These are phyloP conservation scores for Phengaris alcon DNA, from an alignment of 2,888 invertebrate genomes.

Conservation along the genomic window DNA sequence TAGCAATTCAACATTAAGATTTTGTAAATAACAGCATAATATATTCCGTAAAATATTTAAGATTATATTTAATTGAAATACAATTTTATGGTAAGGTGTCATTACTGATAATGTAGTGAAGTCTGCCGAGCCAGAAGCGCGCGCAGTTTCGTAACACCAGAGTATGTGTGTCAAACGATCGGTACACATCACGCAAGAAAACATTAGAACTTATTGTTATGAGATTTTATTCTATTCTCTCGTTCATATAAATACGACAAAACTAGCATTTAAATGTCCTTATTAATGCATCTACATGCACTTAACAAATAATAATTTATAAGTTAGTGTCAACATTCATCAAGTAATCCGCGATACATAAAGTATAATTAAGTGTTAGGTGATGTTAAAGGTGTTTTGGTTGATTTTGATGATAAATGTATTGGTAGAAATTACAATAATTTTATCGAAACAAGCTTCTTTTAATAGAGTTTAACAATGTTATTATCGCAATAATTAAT, in stretches of 20 bases:
- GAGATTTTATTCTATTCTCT: slow-evolving; percentile 29
- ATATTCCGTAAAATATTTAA: neutral
- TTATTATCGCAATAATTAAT: neutral
- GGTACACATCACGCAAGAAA: slow-evolving; percentile 58
- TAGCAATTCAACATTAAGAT: too few relatives aligned
- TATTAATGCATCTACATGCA: neutral
- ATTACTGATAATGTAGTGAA: slow-evolving; percentile 2
- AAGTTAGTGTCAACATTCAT: neutral
- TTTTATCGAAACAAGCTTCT: neutral
- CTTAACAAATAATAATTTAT: neutral
- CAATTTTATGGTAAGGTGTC: slow-evolving; percentile 6
- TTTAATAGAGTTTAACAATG: neutral
- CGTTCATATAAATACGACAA: neutral
- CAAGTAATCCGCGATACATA: neutral
- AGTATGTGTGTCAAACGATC: slow-evolving; percentile 65
- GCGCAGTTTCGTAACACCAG: slow-evolving; percentile 55
- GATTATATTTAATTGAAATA: neutral
- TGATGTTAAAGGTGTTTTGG: neutral
- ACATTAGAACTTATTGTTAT: slow-evolving; percentile 39
- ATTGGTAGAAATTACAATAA: too few relatives aligned
- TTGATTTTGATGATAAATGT: neutral
- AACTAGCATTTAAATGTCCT: slow-evolving; percentile 18
- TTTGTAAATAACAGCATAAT: too few relatives aligned
- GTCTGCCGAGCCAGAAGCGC: slow-evolving; percentile 53
- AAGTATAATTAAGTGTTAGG: too few relatives aligned